A percentile compares a stretch with the other conserved stretches of the same genome.
phyloP scores from a whole-genome alignment of 2,888 invertebrate species.

The Dynastes hyllus region DNA sequence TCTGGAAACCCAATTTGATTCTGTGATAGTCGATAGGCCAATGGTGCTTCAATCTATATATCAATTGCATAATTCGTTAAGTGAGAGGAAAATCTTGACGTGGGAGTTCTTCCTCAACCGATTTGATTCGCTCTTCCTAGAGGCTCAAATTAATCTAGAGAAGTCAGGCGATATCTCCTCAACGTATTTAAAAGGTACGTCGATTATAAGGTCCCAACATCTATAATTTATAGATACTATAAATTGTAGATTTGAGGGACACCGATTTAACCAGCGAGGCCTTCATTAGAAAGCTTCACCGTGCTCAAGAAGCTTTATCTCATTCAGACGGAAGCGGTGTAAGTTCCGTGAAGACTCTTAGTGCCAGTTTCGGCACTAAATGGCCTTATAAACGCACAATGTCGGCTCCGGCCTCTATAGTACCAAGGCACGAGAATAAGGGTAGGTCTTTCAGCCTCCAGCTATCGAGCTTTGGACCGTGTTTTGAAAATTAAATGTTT shows the following conservation, averaged over 20 bases:
- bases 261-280: conserved; percentile 90
- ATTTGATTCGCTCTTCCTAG: conserved; percentile 95
- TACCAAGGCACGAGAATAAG: conserved; percentile 83
- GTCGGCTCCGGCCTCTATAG: conserved; percentile 92
- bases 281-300: conserved; percentile 88
- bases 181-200: conserved; percentile 81
- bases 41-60: conserved; percentile 97
- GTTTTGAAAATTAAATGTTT: conserved; percentile 18
- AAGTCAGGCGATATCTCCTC: conserved; percentile 86
- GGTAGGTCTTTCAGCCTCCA: conserved; percentile 57
- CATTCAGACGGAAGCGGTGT: conserved; percentile 80
- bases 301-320: conserved; percentile 91
- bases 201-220: background rate
- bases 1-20: conserved; percentile 98
- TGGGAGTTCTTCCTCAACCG: conserved; percentile 99
- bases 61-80: conserved; percentile 94
- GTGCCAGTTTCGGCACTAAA: conserved; percentile 92
- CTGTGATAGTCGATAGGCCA: conserved; percentile 96
- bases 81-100: conserved; percentile 90
- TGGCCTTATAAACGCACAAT: conserved; percentile 97
- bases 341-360: conserved; percentile 82
- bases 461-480: background rate
- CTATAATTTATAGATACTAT: conserved; percentile 53
- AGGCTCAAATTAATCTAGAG: conserved; percentile 94
- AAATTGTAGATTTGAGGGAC: conserved; percentile 85